A percentile compares a stretch with the other conserved stretches of the same genome.
phyloP scores from a whole-genome alignment of 2,113 vertebrate species.

The Glaucidium brasilianum region DNA sequence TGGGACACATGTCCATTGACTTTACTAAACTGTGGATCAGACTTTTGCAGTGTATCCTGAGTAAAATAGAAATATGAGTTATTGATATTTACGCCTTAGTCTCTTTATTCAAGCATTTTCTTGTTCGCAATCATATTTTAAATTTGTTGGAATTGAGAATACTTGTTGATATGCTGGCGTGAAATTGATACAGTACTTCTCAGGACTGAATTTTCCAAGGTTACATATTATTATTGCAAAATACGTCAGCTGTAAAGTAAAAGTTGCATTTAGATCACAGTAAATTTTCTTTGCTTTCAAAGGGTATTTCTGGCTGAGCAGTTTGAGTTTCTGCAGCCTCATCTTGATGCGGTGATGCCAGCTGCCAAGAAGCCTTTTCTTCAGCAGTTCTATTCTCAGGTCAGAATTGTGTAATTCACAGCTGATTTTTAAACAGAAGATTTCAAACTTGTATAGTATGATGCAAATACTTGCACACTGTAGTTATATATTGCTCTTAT shows the following conservation, averaged over 20 bases:
- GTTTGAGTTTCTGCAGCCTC: slow-evolving; percentile 94
- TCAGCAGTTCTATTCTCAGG: slow-evolving; percentile 99
- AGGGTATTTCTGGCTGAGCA: slow-evolving; percentile 97
- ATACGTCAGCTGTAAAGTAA: neutral
- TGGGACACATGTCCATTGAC: neutral
- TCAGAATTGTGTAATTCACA: slow-evolving; percentile 47
- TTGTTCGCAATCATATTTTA: neutral
- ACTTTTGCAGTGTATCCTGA: neutral
- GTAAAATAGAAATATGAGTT: neutral
- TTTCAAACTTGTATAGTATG: neutral
- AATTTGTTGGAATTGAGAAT: neutral
- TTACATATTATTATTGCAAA: neutral
- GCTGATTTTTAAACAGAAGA: neutral
- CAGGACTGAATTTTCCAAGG: neutral
- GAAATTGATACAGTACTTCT: neutral
- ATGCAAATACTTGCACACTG: neutral
- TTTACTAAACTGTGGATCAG: neutral
- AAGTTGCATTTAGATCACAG: neutral
- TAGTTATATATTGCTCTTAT: neutral
- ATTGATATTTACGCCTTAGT: neutral
- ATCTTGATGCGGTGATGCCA: slow-evolving; percentile 97
- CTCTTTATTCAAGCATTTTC: neutral
- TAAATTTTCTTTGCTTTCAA: slow-evolving; percentile 38
- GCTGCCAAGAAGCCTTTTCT: slow-evolving; percentile 97
- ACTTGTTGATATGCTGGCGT: neutral